Evolutionary conservation across 2,888 invertebrate genomes (phyloP), one percentile per base, ranked within the genome.

Genomic region (Agrilus biguttatus): DNA sequence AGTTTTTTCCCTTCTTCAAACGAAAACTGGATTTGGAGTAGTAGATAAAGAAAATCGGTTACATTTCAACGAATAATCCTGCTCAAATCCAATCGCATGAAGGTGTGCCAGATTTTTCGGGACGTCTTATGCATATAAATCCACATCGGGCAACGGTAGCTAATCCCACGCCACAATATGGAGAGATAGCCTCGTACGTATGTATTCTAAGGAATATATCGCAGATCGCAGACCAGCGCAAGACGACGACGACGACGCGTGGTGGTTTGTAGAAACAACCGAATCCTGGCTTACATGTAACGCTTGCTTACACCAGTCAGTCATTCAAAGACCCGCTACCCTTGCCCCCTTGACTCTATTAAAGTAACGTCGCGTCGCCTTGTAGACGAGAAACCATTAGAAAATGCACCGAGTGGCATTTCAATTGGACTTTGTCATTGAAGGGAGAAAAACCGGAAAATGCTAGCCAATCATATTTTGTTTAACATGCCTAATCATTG

Each of bases 341-440:
- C 28, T 28, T 10, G 5, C 23, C 23, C 23, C 51, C 49, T 49
- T 48, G 42, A 47, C 50, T 49, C 50, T 12, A 36, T 14, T 48
- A 50, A 52, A 52, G 52, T 53, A 52, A 54, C 55, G 52, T 48
- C 45, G 53, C 48, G 56, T 56, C 56, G 56, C 52, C 53, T 49
- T 54, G 49, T 44, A 49, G 48, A 49, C 50, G 48, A 44, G 49
- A 33, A 52, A 52, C 55, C 55, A 53, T 54, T 53, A 53, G 51
- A 53, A 54, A 42, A 48, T 51, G 49, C 45, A 47, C 43, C 40
- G 42, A 36, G 41, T 47, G 44, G 50, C 47, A 48, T 45, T 51
- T 48, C 48, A 48, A 49, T 46, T 42, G 40, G 42, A 47, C 42
- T 40, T 37, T 41, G 34, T 38, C 23, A 33, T 37, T 28, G 33